These are phyloP conservation scores for Strigamia crassipes DNA, from an alignment of 2,888 invertebrate genomes.

Conservation along the genomic window DNA sequence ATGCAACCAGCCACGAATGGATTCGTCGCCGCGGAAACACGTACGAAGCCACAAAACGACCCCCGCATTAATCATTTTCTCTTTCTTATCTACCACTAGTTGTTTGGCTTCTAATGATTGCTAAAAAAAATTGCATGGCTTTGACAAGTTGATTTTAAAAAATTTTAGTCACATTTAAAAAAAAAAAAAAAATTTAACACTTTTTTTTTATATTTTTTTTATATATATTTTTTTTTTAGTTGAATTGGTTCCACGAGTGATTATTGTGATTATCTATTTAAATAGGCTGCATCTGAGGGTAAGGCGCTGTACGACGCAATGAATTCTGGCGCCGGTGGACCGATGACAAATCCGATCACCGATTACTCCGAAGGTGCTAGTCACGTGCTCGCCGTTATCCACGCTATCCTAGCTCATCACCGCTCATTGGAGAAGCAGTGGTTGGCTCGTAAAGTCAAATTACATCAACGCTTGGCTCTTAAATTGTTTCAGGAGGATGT, in stretches of 20 bases:
- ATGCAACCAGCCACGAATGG: slow-evolving; percentile 82
- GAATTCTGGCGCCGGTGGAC: slow-evolving; percentile 48
- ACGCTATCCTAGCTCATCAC: slow-evolving; percentile 94
- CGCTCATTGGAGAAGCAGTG: slow-evolving; percentile 90
- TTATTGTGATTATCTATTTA: background rate
- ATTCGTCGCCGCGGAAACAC: slow-evolving; percentile 71
- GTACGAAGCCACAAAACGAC: slow-evolving; percentile 47
- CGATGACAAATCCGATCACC: slow-evolving; percentile 78
- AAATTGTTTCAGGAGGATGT: slow-evolving; percentile 95
- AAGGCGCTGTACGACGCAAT: slow-evolving; percentile 61
- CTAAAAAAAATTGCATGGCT: slow-evolving; percentile 11
- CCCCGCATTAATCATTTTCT: slow-evolving; percentile 1
- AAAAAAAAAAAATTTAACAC: too few species aligned
- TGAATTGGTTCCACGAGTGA: background rate
- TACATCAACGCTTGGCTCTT: slow-evolving; percentile 91
- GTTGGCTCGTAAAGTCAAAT: slow-evolving; percentile 91
- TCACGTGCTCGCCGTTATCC: slow-evolving; percentile 93
- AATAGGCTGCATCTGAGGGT: slow-evolving; percentile 61
- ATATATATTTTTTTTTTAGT: too few species aligned
- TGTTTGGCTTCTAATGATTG: slow-evolving; percentile 2
- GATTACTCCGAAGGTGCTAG: slow-evolving; percentile 96
- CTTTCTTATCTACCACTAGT: slow-evolving; percentile 2
- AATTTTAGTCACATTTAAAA: too few species aligned
- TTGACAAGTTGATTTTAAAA: background rate
- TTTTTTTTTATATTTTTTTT: too few species aligned